Base-by-base conservation (phyloP, 2,113 vertebrate species). In the Azemiops feae region DNA sequence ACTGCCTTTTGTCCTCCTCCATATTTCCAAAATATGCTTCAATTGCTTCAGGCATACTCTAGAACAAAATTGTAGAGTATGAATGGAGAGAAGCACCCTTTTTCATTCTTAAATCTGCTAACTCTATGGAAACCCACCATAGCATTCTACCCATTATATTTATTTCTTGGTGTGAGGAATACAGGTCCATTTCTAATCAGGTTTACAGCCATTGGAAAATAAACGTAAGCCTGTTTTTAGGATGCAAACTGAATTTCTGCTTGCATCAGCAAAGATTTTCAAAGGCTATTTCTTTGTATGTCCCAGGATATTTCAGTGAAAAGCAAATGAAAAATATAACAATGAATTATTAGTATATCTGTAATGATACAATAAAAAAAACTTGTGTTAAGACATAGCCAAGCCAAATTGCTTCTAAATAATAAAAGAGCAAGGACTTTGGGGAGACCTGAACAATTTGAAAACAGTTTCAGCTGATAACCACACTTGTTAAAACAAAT, bases 381-480 rank as follows among this genome's bases (percentile, higher is more conserved):
- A 74, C 85, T 50, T 20, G 50, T 50, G 60, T 20, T 57, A 27
- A 57, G 64, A 93, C 90, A 43, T 22, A 60, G 53, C 90, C 93
- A 87, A 95, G 92, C 91, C 58, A 93, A 95, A 93, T 90, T 89
- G 5, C 85, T 86, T 95, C 93, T 90, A 92, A 95, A 87, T 95
- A 91, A 91, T 93, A 92, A 93, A 96, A 58, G 43, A 92, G 11
- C 6, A 5, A 47, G 54, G 22, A 18, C 47, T 90, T 94, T 95
- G 54, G 55, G n/a, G 88, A 52, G 23, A 39, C 81, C 53, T 45
- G 92, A 94, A 69, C 89, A 23, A 89, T 93, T 90, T 60, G 85
- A 93, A 10, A 88, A 57, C 85, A 52, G 1, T 93, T 93, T 14
- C 89, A 95, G 89, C 20, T 91, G 54, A 95, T 88, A 50, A 91